Conservation (phyloP, 2,888 invertebrate genomes). For the Rhingia campestris region DNA sequence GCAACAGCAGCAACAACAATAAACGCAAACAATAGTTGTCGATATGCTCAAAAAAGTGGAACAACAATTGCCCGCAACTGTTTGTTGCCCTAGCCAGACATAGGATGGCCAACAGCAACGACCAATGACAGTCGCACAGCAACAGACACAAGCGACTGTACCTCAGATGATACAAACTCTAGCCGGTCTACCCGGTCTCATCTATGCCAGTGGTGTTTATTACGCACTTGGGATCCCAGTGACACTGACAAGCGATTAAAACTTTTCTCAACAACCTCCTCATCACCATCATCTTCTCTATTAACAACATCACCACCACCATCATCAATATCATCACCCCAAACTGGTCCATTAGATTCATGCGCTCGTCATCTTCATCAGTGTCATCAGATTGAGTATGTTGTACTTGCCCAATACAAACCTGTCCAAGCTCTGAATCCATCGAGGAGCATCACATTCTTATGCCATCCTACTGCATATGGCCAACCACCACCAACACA, state of each 20-base stretch:
- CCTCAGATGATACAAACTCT: constrained; percentile 83
- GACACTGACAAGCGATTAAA: constrained; percentile 88
- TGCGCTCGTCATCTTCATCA: constrained; percentile 74
- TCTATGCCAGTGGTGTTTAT: constrained; percentile 87
- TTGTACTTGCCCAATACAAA: constrained; percentile 61
- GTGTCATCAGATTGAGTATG: constrained; percentile 64
- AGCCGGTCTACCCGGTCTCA: constrained; percentile 83
- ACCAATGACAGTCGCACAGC: constrained; percentile 82
- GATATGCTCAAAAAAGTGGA: constrained; percentile 77
- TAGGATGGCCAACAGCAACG: constrained; percentile 80
- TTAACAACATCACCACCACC: constrained; percentile 57
- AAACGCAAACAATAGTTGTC: constrained; percentile 81
- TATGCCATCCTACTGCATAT: constrained; percentile 53
- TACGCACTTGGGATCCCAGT: constrained; percentile 88
- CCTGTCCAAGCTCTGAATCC: constrained; percentile 64
- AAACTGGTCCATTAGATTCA: constrained; percentile 76
- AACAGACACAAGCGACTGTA: constrained; percentile 82
- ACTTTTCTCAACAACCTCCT: constrained; percentile 76
- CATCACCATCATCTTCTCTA: constrained; percentile 74
- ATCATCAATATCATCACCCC: constrained; percentile 58
- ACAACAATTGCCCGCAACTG: constrained; percentile 59
- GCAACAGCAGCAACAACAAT: no score
- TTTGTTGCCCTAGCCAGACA: constrained; percentile 72
- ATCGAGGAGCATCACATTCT: constrained; percentile 52
- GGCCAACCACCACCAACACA: constrained; percentile 56